These are phyloP conservation scores for Papilio xuthus DNA, from an alignment of 1,140 invertebrate genomes.

Conservation along the genomic window DNA sequence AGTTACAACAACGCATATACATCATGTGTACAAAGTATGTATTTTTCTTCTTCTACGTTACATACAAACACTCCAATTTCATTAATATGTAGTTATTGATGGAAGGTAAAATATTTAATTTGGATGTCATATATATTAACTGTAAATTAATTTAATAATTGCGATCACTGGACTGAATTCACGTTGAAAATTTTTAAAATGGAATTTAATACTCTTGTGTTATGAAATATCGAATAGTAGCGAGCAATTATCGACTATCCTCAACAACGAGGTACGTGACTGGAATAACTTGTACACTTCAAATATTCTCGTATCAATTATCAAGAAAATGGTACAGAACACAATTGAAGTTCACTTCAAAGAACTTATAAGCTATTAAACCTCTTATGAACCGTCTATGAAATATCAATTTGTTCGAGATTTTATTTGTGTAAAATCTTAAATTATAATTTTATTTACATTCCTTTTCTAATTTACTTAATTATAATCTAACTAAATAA, in stretches of 20 bases:
- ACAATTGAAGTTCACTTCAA: background rate
- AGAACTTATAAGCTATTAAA: background rate
- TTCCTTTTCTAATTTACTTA: no score
- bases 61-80: no score
- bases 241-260: background rate
- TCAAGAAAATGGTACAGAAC: background rate
- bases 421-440: no score
- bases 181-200: background rate
- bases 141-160: background rate
- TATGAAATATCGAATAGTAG: background rate
- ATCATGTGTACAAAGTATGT: no score
- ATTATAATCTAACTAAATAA: no score
- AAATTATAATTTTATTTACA: no score
- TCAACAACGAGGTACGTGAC: background rate
- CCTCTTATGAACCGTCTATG: background rate
- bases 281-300: background rate
- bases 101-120: background rate
- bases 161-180: background rate
- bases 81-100: no score
- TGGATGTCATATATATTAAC: background rate
- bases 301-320: background rate
- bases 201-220: background rate
- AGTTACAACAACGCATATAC: no score
- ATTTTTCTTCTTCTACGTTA: no score
- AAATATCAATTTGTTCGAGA: background rate